Percentiles rank a stretch among this genome's conserved stretches.
Evolutionary conservation across 2,797 vertebrate species (phyloP).

Genomic region (Telmatherina bonti): DNA sequence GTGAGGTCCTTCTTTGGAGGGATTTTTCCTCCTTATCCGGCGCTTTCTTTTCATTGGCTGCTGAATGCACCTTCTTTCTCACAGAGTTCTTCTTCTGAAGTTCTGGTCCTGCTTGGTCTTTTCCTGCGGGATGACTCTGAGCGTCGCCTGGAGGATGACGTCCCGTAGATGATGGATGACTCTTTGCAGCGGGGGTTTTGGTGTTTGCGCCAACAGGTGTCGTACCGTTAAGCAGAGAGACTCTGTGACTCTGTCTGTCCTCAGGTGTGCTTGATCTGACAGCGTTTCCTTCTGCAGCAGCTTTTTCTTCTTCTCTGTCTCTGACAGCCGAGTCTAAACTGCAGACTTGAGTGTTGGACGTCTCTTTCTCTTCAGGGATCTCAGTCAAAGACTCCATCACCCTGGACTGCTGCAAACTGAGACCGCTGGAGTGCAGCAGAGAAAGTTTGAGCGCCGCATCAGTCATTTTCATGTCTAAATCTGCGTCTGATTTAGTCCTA

Average conservation of each 20-base stretch:
- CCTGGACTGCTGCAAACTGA: conserved; percentile 85
- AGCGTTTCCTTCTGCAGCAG: conserved; percentile 12
- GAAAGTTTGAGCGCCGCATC: conserved; percentile 73
- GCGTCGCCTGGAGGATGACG: conserved; percentile 14
- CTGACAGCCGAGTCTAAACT: conserved; percentile 10
- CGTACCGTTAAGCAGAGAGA: conserved; percentile 12
- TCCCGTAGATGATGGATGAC: conserved; percentile 6
- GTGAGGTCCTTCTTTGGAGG: conserved; percentile 43
- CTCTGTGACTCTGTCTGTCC: not conserved
- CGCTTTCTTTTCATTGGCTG: conserved; percentile 56
- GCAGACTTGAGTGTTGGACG: conserved; percentile 34
- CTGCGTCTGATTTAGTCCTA: conserved; percentile 82
- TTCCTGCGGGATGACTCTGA: conserved; percentile 21
- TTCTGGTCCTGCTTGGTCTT: conserved; percentile 1
- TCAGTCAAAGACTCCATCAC: conserved; percentile 87
- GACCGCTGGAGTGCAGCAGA: conserved; percentile 82
- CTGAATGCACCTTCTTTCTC: conserved; percentile 43
- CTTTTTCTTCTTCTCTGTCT: conserved; percentile 1
- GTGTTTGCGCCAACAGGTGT: conserved; percentile 21
- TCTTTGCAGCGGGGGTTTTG: conserved; percentile 6
- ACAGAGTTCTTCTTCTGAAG: conserved; percentile 62
- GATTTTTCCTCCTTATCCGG: conserved; percentile 63
- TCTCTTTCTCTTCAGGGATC: conserved; percentile 90
- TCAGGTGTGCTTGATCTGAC: conserved; percentile 11
- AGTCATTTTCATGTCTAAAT: conserved; percentile 73